Base-by-base conservation (phyloP, 2,888 invertebrate genomes). In the Ormyrus pomaceus region DNA sequence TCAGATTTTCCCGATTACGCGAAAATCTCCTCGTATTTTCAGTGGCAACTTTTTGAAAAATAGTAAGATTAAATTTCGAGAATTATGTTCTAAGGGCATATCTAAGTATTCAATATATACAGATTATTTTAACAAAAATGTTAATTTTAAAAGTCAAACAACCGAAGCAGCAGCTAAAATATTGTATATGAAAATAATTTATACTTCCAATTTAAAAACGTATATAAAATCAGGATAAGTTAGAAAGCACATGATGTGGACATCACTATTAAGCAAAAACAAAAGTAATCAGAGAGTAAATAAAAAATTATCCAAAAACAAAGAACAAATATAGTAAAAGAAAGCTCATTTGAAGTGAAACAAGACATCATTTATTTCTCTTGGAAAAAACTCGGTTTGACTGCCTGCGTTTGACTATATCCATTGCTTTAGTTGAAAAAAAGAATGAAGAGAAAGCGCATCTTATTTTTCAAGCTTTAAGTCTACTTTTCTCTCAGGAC, bases 391-490 rank as follows among this genome's bases (percentile, higher is more conserved):
- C 11, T 55, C 13, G 59, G 4, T 48, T 46, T 58, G 10, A 46
- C 46, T 62, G 62, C 46, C 19, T 8, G n/a, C 53, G 10, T 13
- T 46, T 58, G 13, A 46, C 46, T 62, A 46, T 46, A 19, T 8
- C 7, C 53, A 10, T 13, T 46, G 53, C 55, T 34, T 8, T 55
- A 13, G 13, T 48, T 64, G 73, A 9, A 34, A 68, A 55, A 7
- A 11, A 66, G 66, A 5, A 34, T 58, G 58, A 45, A 45, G 58
- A 65, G 50, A 69, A 66, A 65, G 74, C 19, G 58, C 74, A 51
- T 66, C 66, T 66, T 66, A 66, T 75, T 66, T 66, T 34, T 75
- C 45, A 10, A 51, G 9, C 50, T 66, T 66, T 48, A 70, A 68
- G 6, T 46, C 55, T 50, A 0, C 50, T 55, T 9, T n/a, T 51